Conservation (phyloP, 2,797 vertebrate species). For the Vespertilio murinus region DNA sequence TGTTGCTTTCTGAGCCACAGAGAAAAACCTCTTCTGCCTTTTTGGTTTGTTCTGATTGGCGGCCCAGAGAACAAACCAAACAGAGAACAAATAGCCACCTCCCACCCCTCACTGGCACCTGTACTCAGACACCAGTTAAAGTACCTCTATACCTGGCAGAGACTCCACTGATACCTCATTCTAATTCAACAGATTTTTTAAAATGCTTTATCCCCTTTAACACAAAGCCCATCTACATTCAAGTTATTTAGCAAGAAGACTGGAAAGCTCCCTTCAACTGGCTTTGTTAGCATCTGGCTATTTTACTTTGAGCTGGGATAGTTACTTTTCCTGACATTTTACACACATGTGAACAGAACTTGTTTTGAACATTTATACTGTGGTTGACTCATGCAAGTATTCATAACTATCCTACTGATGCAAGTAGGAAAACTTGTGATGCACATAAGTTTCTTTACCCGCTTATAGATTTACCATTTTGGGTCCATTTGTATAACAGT, state of each 20-base stretch:
- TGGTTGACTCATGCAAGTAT: neutral
- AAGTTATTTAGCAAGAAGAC: neutral
- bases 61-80: neutral
- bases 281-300: neutral
- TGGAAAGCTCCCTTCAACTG: neutral
- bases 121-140: neutral
- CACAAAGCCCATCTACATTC: neutral
- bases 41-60: neutral
- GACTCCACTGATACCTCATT: neutral
- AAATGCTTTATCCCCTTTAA: neutral
- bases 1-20: neutral
- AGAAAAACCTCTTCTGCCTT: neutral
- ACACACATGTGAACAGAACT: neutral
- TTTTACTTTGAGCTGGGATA: neutral
- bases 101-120: neutral
- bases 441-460: neutral
- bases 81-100: neutral
- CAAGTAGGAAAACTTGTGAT: neutral
- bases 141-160: neutral
- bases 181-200: neutral
- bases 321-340: constrained; percentile 15
- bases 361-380: neutral
- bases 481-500: neutral
- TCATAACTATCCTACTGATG: neutral
- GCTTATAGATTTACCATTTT: neutral